Evolutionary conservation across 2,113 vertebrate genomes (phyloP).

Genomic region (Pyrgilauda ruficollis): DNA sequence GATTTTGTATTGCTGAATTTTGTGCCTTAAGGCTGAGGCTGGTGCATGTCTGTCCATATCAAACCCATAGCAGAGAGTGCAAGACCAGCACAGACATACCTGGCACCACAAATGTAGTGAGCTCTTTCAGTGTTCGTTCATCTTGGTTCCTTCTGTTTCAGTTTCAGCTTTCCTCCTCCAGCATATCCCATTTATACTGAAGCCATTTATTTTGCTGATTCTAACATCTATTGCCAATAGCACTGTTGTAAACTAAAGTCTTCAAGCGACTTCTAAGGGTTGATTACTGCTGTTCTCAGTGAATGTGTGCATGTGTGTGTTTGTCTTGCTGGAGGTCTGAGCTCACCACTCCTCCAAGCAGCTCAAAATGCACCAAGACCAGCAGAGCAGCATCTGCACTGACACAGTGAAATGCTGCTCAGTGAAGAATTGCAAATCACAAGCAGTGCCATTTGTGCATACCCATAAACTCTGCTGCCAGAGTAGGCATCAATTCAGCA

Average conservation of each 20-base stretch:
- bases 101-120: not conserved
- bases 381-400: not conserved
- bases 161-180: not conserved
- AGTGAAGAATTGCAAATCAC: not conserved
- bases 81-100: not conserved
- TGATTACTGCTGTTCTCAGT: not conserved
- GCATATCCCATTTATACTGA: not conserved
- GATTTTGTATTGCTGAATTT: accelerated
- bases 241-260: not conserved
- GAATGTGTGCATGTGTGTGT: not conserved
- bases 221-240: not conserved
- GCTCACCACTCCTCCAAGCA: not conserved
- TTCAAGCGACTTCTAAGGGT: not conserved
- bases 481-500: not conserved
- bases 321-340: not conserved
- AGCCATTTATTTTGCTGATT: not conserved
- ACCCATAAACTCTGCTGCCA: not conserved
- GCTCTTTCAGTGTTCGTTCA: not conserved
- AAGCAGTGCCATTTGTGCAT: not conserved
- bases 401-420: not conserved
- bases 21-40: not conserved
- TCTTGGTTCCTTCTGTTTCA: not conserved
- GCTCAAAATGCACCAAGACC: not conserved
- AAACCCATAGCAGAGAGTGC: not conserved
- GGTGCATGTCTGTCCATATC: not conserved